Base-by-base conservation (phyloP, 64 coral and sea anemone genomes). In the Stichodactyla mertensii region DNA sequence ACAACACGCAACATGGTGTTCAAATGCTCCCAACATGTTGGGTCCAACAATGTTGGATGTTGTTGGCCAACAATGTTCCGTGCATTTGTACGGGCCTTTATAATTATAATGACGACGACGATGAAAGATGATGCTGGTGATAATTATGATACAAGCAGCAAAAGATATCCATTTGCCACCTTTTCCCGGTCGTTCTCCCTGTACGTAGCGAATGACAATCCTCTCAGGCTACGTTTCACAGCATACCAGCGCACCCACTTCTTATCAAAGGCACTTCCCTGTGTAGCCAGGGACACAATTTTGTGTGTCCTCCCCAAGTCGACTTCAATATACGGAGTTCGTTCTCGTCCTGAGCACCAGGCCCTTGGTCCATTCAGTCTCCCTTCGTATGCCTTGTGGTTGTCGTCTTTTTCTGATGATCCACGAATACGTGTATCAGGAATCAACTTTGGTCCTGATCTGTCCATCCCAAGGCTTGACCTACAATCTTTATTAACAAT, bases 311-410 rank as follows among this genome's bases (percentile, higher is more conserved):
- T 66, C 10, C 9, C 19, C 62, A 66, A 66, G 5, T 66, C 62
- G 20, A 66, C 22, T 66, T 66, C 62, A 6, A 66, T 22, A 66
- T 66, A 66, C 22, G 62, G 62, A 20, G 62, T 66, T 66, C 18
- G 19, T 66, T 66, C 62, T 66, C 62, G 19, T 66, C 62, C 62
- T 66, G 62, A 66, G 62, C 62, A 66, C 62, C 62, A 66, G 62
- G 62, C 62, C 22, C 62, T 66, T 66, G 62, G 62, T 18, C 62
- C 62, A 6, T 66, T 66, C 18, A 66, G 19, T 6, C 62, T 66
- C 9, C 62, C 62, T 66, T 66, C 4, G 1, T 6, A n/a, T 66
- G 62, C 62, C 22, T 66, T 5, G 62, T 66, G 62, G 12, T n/a
- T 18, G 7, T 66, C 18, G 19, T n/a, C 62, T n/a, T 66, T 66